Conservation (phyloP, 1,140 invertebrate species). For the Bicyclus anynana region DNA sequence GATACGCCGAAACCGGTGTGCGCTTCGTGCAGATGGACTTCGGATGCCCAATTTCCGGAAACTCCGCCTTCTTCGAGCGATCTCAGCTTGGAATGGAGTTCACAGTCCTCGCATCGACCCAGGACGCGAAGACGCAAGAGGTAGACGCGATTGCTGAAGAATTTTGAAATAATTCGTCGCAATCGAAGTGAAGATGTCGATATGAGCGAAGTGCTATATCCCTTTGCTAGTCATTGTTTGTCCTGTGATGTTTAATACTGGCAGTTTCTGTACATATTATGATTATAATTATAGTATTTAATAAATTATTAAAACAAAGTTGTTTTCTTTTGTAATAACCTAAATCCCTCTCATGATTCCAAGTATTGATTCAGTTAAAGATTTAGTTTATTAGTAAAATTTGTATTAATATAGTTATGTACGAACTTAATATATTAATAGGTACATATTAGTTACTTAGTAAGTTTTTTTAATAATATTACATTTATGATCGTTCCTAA, state of each 20-base stretch:
- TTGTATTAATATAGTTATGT: too few relatives aligned
- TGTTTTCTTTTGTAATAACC: background rate
- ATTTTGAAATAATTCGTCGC: constrained; percentile 14
- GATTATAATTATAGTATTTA: constrained; percentile 12
- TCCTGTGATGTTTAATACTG: constrained; percentile 11
- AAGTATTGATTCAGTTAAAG: too few relatives aligned
- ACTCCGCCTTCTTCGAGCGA: constrained; percentile 65
- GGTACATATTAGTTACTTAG: too few relatives aligned
- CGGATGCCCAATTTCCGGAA: constrained; percentile 68
- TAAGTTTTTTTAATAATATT: too few relatives aligned
- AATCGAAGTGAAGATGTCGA: constrained; percentile 9
- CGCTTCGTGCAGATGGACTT: constrained; percentile 67
- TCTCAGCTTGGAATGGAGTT: constrained; percentile 66
- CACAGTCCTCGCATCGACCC: constrained; percentile 50
- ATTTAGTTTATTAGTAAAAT: too few relatives aligned
- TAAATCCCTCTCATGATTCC: too few relatives aligned
- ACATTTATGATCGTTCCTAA: too few relatives aligned
- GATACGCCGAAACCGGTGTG: constrained; percentile 49
- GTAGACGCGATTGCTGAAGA: constrained; percentile 29
- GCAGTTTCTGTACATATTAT: background rate
- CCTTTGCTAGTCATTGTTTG: constrained; percentile 14
- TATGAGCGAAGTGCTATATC: constrained; percentile 8
- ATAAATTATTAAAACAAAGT: constrained; percentile 17
- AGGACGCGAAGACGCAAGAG: constrained; percentile 60
- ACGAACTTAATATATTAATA: too few relatives aligned